Conservation (phyloP, 2,888 invertebrate species). For the Chloroclysta siterata region DNA sequence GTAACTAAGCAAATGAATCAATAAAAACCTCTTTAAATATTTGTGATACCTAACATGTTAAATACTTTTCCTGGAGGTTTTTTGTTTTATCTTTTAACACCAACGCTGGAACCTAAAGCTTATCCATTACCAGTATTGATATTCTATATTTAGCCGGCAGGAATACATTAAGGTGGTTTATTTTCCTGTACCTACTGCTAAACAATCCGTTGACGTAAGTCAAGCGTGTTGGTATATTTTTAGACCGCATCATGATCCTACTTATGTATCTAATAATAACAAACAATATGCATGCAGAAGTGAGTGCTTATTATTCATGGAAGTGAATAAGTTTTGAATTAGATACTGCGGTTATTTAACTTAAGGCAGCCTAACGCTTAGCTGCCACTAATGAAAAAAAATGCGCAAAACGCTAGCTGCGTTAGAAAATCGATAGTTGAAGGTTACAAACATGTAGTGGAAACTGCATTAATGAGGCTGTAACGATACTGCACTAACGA, state of each 20-base stretch:
- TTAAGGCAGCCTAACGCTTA: too few relatives aligned
- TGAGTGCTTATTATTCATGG: background rate
- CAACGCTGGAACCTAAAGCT: too few relatives aligned
- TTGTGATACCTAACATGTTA: too few relatives aligned
- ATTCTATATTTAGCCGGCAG: background rate
- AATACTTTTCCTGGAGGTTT: too few relatives aligned
- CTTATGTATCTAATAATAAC: background rate
- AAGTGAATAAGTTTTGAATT: too few relatives aligned
- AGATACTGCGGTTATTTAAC: too few relatives aligned
- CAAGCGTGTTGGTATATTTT: background rate
- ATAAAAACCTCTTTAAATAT: too few relatives aligned
- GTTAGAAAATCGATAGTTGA: constrained; percentile 49
- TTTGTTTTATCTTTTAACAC: too few relatives aligned
- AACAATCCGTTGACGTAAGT: background rate
- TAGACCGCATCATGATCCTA: background rate
- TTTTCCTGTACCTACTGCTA: background rate
- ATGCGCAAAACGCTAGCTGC: background rate
- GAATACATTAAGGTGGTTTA: background rate
- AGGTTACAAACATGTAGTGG: constrained; percentile 20
- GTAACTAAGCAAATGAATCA: too few relatives aligned
- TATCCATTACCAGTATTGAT: too few relatives aligned
- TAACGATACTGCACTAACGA: background rate
- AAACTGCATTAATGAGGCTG: constrained; percentile 1
- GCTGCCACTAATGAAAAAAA: too few relatives aligned
- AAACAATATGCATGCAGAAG: background rate